Evolutionary conservation across 2,888 invertebrate species (phyloP).

Genomic region (Spatulosminthurus flaviceps): DNA sequence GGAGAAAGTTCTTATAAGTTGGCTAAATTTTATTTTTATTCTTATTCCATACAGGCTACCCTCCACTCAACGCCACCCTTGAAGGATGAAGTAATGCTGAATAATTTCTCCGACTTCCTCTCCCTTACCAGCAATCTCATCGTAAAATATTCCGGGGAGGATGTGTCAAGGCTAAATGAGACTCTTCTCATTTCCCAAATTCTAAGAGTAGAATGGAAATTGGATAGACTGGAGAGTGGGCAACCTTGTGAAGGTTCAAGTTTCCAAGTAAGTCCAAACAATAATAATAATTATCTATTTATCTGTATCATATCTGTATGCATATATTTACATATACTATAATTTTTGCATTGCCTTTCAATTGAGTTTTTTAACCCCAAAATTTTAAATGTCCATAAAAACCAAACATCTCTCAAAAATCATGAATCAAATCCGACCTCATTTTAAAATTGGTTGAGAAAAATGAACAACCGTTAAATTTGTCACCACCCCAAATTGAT

Average conservation of each 20-base stretch:
- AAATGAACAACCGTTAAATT: no score
- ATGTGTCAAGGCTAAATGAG: constrained; percentile 36
- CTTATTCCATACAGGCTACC: constrained; percentile 10
- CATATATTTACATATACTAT: no score
- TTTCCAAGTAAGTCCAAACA: constrained; percentile 30
- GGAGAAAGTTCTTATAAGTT: no score
- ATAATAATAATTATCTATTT: no score
- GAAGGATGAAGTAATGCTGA: constrained; percentile 41
- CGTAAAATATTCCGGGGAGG: constrained; percentile 45
- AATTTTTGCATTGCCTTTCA: no score
- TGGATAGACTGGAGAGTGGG: constrained; percentile 21
- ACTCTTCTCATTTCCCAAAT: constrained; percentile 30
- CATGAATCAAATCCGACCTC: no score
- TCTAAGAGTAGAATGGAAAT: constrained; percentile 40
- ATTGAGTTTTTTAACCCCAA: no score
- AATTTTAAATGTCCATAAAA: no score
- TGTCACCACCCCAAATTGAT: no score
- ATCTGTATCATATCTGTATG: no score
- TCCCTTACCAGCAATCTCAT: constrained; percentile 45
- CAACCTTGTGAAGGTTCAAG: constrained; percentile 28
- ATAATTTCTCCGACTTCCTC: constrained; percentile 46
- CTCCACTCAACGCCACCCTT: constrained; percentile 9
- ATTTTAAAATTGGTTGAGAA: no score
- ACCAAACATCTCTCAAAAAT: no score
- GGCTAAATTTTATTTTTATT: background rate